A percentile compares a stretch with the other conserved stretches of the same genome.
These are phyloP conservation scores for Protodeltote pygarga DNA, from an alignment of 2,888 invertebrate species.

Conservation along the genomic window DNA sequence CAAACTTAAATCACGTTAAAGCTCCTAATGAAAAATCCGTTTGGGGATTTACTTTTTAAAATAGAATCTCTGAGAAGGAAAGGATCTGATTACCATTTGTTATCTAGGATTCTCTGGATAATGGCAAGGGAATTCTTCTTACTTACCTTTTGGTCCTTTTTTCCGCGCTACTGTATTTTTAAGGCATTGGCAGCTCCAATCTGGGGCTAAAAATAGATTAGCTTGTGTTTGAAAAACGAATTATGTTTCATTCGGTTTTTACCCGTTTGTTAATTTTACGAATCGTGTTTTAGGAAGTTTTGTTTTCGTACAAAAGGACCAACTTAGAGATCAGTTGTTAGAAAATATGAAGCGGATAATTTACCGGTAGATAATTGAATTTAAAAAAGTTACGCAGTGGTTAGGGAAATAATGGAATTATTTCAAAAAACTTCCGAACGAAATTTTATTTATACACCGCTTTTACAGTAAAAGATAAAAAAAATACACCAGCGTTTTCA, in stretches of 20 bases:
- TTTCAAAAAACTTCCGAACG: not conserved
- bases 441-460: conserved; percentile 5
- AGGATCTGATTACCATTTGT: conserved; percentile 24
- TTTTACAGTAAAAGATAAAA: conserved; percentile 13
- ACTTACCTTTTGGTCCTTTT: conserved; percentile 6
- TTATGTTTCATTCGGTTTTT: too few relatives aligned
- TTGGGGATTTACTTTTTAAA: conserved; percentile 28
- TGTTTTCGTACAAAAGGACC: too few relatives aligned
- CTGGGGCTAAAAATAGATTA: too few relatives aligned
- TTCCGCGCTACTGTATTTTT: conserved; percentile 7
- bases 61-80: conserved; percentile 3
- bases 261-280: too few relatives aligned
- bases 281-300: too few relatives aligned
- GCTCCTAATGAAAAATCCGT: conserved; percentile 41
- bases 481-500: conserved; percentile 11
- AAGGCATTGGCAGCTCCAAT: not conserved
- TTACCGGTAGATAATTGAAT: too few relatives aligned
- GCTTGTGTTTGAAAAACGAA: too few relatives aligned
- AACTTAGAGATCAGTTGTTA: too few relatives aligned
- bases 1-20: conserved; percentile 27
- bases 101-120: conserved; percentile 32
- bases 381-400: too few relatives aligned
- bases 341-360: too few relatives aligned
- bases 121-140: conserved; percentile 7
- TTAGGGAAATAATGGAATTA: not conserved